Evolutionary conservation across 1,140 invertebrate genomes (phyloP).

Genomic region (Capitella teleta): DNA sequence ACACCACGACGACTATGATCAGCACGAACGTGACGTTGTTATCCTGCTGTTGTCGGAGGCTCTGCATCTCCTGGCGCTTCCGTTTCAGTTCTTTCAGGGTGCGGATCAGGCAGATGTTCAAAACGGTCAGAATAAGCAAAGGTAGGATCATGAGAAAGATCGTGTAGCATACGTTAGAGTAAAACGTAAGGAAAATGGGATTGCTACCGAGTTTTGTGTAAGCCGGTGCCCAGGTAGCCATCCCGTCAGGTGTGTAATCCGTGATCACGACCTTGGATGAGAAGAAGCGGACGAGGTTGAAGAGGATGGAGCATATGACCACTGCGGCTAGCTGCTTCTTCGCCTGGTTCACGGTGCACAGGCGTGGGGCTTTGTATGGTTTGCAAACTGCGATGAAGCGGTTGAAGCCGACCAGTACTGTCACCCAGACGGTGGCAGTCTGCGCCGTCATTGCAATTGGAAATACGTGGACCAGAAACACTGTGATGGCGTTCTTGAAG

Average conservation of each 20-base stretch:
- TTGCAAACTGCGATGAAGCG: constrained; percentile 13
- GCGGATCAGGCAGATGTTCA: constrained; percentile 13
- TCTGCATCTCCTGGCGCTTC: constrained; percentile 14
- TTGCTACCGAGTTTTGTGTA: neutral
- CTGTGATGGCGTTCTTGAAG: neutral
- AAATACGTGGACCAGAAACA: constrained; percentile 2
- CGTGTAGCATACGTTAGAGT: constrained; percentile 12
- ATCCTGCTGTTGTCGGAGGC: constrained; percentile 14
- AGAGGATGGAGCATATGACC: constrained; percentile 5
- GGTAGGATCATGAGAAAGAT: constrained; percentile 13
- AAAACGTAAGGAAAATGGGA: constrained; percentile 1
- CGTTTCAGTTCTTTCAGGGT: constrained; percentile 10
- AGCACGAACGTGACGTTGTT: constrained; percentile 15
- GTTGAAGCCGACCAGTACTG: constrained; percentile 11
- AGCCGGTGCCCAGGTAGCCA: neutral
- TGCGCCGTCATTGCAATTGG: constrained; percentile 3
- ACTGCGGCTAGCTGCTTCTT: constrained; percentile 9
- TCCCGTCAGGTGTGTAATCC: neutral
- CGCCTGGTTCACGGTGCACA: constrained; percentile 8
- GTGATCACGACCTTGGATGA: neutral
- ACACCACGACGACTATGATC: constrained; percentile 13
- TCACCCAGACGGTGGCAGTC: constrained; percentile 14
- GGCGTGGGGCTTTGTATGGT: constrained; percentile 8
- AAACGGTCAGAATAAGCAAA: constrained; percentile 8
- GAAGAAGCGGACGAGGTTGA: constrained; percentile 9